These are phyloP conservation scores for Bombus polaris DNA, from an alignment of 1,140 invertebrate species.

Conservation along the genomic window DNA sequence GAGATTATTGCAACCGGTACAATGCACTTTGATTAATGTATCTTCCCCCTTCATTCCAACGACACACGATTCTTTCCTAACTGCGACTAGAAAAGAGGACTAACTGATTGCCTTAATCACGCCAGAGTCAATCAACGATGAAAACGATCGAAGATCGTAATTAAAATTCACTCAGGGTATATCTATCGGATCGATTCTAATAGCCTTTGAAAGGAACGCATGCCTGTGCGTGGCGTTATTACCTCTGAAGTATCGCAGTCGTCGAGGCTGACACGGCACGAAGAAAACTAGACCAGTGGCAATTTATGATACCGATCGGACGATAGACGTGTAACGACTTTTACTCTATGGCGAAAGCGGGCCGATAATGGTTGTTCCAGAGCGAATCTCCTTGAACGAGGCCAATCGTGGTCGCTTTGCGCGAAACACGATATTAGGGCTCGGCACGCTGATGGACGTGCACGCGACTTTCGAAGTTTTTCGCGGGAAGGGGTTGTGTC, in stretches of 20 bases:
- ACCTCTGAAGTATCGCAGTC: slow-evolving; percentile 15
- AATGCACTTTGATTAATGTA: neutral
- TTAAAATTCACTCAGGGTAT: neutral
- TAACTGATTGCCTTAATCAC: neutral
- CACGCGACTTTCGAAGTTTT: slow-evolving; percentile 70
- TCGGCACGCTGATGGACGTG: slow-evolving; percentile 64
- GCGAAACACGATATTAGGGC: slow-evolving; percentile 64
- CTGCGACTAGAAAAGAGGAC: neutral
- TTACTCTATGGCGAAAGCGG: slow-evolving; percentile 55
- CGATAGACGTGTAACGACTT: slow-evolving; percentile 66
- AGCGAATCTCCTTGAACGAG: slow-evolving; percentile 67
- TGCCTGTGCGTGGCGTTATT: neutral
- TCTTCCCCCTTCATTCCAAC: neutral
- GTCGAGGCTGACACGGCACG: slow-evolving; percentile 41
- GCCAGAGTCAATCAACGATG: neutral
- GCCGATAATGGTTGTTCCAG: slow-evolving; percentile 59
- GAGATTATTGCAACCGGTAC: neutral
- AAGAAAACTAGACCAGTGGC: slow-evolving; percentile 57
- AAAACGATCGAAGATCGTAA: neutral
- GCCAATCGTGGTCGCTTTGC: slow-evolving; percentile 61
- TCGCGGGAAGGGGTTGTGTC: slow-evolving; percentile 57
- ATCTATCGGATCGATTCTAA: neutral
- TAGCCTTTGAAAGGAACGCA: slow-evolving; percentile 1
- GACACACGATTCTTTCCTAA: neutral
- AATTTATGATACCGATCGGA: slow-evolving; percentile 54